Percentiles rank a stretch among this genome's conserved stretches.
phyloP scores from a whole-genome alignment of 2,888 invertebrate species.

The Metopia argyrocephala region DNA sequence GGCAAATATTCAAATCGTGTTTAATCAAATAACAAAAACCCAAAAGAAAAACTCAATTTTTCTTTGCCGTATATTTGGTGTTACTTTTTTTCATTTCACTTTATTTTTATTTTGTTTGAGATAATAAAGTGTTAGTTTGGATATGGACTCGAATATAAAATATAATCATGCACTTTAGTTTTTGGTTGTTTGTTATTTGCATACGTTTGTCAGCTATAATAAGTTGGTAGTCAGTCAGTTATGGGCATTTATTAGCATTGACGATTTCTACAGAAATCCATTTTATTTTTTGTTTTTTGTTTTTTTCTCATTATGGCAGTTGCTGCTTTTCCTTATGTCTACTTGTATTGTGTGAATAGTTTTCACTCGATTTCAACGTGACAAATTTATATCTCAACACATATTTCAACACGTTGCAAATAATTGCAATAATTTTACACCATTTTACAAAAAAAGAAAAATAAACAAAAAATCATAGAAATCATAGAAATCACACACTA shows the following conservation, averaged over 20 bases:
- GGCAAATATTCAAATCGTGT: conserved; percentile 62
- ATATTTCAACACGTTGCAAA: conserved; percentile 59
- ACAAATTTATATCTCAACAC: conserved; percentile 63
- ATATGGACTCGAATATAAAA: conserved; percentile 37
- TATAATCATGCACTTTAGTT: conserved; percentile 49
- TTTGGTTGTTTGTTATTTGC: conserved; percentile 23
- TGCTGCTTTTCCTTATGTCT: conserved; percentile 32
- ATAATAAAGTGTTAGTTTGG: conserved; percentile 32
- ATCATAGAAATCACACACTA: conserved; percentile 41
- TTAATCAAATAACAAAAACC: conserved; percentile 60
- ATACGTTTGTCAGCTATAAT: conserved; percentile 22
- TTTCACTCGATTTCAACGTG: conserved; percentile 41
- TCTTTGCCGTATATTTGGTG: neutral
- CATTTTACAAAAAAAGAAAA: conserved; percentile 48
- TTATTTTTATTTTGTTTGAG: conserved; percentile 16
- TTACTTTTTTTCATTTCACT: conserved; percentile 6
- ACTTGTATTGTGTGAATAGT: conserved; percentile 34
- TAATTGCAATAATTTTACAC: conserved; percentile 62
- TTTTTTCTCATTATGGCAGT: neutral
- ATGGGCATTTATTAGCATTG: conserved; percentile 57
- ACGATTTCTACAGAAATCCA: conserved; percentile 58
- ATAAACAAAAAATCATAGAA: neutral
- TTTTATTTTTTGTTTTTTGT: conserved; percentile 30
- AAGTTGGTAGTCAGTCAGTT: conserved; percentile 32
- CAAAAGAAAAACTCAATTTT: conserved; percentile 44